These are phyloP conservation scores for Drosophila histrio DNA, from an alignment of 2,888 invertebrate species.

Conservation along the genomic window DNA sequence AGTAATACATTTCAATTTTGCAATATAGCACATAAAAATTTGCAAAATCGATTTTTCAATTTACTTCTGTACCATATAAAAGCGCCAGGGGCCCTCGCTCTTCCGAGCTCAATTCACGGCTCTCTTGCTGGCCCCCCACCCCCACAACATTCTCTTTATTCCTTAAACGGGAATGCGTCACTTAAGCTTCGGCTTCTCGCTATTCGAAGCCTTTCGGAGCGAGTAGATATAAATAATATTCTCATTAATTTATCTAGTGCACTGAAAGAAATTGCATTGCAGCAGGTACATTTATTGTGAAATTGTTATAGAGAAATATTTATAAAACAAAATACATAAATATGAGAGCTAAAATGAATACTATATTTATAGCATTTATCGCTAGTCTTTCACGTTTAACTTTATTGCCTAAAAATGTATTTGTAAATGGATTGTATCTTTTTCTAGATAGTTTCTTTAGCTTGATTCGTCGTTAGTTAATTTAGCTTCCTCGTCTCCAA, in stretches of 20 bases:
- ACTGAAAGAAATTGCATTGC: background rate
- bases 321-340: background rate
- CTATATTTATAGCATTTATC: no score
- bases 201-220: background rate
- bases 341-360: no score
- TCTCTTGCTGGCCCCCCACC: conserved; percentile 13
- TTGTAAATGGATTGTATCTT: no score
- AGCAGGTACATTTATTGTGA: background rate
- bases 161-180: conserved; percentile 30
- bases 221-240: background rate
- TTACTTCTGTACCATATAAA: conserved; percentile 18
- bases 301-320: background rate
- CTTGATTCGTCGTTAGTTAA: background rate
- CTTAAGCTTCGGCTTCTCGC: conserved; percentile 5
- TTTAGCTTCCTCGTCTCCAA: background rate
- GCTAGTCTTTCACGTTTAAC: no score
- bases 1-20: conserved; percentile 14
- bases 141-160: background rate
- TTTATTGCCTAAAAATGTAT: no score
- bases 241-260: background rate
- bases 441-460: background rate
- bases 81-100: conserved; percentile 1
- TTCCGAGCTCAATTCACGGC: conserved; percentile 16
- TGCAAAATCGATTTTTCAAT: conserved; percentile 71
- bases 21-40: conserved; percentile 15